Percentiles rank a stretch among this genome's conserved stretches.
These are phyloP conservation scores for Hanleya hanleyi DNA, from an alignment of 2,888 invertebrate genomes.

Conservation along the genomic window DNA sequence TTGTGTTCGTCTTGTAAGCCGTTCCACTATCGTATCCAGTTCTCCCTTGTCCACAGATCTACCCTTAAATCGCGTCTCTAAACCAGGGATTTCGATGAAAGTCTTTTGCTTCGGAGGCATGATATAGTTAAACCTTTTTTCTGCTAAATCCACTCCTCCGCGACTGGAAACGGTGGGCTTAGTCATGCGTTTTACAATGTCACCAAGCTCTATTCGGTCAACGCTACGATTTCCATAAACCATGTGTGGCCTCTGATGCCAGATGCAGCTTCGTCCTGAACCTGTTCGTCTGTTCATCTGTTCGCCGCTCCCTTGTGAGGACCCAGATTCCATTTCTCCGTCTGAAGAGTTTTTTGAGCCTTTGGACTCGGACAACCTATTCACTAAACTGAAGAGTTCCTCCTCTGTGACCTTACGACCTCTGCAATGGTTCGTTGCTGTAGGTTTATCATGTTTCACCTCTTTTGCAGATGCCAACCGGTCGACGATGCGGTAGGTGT, in stretches of 20 bases:
- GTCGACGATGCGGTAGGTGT: not conserved
- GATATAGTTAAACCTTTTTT: slow-evolving; percentile 56
- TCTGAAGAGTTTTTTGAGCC: no score
- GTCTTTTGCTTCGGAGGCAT: slow-evolving; percentile 52
- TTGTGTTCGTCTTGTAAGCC: slow-evolving; percentile 58
- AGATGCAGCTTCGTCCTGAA: not conserved
- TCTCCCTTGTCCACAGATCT: slow-evolving; percentile 45
- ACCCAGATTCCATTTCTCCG: no score
- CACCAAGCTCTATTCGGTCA: slow-evolving; percentile 41
- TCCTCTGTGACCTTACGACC: not conserved
- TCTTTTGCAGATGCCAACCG: not conserved
- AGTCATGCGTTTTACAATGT: slow-evolving; percentile 54
- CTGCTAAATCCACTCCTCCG: slow-evolving; percentile 50
- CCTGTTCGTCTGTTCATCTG: not conserved
- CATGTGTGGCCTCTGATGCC: not conserved
- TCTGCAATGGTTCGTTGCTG: no score
- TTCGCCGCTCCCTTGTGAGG: not conserved
- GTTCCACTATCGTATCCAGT: slow-evolving; percentile 52
- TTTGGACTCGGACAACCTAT: not conserved
- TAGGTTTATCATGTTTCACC: not conserved
- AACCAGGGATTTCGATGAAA: slow-evolving; percentile 54
- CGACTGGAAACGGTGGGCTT: slow-evolving; percentile 58
- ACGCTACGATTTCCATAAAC: slow-evolving; percentile 6
- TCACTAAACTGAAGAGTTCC: not conserved
- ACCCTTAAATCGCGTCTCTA: slow-evolving; percentile 53